Evolutionary conservation across 2,113 vertebrate genomes (phyloP).

Genomic region (Emydocephalus ijimae): DNA sequence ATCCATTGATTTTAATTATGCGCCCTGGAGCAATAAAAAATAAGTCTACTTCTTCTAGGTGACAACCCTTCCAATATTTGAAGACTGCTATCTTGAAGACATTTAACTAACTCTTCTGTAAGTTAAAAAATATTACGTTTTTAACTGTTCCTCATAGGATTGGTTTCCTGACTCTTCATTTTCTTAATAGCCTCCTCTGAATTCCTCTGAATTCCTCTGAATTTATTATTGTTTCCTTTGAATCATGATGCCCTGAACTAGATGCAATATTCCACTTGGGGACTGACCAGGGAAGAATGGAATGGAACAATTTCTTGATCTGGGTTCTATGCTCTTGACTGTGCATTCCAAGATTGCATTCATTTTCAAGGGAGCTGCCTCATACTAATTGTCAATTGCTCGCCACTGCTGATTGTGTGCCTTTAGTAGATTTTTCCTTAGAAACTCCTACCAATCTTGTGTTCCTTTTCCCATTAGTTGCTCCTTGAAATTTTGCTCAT

Average conservation of each 20-base stretch:
- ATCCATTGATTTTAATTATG: not conserved
- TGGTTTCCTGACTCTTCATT: not conserved
- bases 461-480: not conserved
- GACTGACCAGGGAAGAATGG: not conserved
- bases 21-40: not conserved
- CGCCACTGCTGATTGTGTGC: not conserved
- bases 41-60: not conserved
- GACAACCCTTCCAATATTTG: not conserved
- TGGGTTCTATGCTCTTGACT: not conserved
- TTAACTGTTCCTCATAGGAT: not conserved
- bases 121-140: not conserved
- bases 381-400: not conserved
- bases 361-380: not conserved
- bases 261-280: not conserved
- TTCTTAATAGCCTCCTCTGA: not conserved
- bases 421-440: not conserved
- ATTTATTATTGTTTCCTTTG: not conserved
- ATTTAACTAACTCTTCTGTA: not conserved
- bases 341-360: not conserved
- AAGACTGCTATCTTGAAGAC: not conserved
- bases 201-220: not conserved
- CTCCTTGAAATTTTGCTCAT: not conserved
- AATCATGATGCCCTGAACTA: not conserved
- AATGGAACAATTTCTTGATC: not conserved
- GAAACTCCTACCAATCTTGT: not conserved